Base-by-base conservation (phyloP, 92 coral and sea anemone genomes). In the Parazoanthus atlanticus region DNA sequence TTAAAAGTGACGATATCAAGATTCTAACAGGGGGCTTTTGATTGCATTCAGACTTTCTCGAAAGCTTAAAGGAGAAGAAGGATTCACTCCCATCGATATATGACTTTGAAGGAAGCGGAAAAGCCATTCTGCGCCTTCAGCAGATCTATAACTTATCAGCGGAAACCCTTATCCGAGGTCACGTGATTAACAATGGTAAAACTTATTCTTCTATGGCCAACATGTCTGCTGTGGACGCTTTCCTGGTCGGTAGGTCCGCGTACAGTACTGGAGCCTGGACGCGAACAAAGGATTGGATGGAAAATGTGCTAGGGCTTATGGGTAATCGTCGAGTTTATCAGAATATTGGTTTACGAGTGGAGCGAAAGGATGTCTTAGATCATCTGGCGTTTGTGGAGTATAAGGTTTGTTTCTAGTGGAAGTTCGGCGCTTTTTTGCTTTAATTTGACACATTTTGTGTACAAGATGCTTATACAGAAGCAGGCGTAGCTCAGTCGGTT, bases 181-280 rank as follows among this genome's bases (percentile, higher is more conserved):
- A 70, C 31, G 78, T 84, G 66, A 29, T 84, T 29, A 13, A 19
- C 43, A 17, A 43, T 49, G 87, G 38, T 41, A 28, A 71, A 28
- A 30, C 17, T 34, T 47, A 70, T 46, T 84, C 78, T 9, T 65
- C 87, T 12, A 15, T 30, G 41, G 33, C 74, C 31, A 84, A 43
- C 8, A 71, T 84, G 78, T 84, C 87, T 84, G 87, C 67, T n/a
- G 65, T 43, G 30, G 87, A 84, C 41, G 87, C 87, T 10, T 84
- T 41, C 43, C 21, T 17, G 30, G 64, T 84, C 3, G 87, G 87
- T 11, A 84, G 65, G 43, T 41, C 52, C 17, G 87, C 87, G 28
- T 84, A 69, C 66, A 9, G 36, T 30, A 12, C 41, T 3, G 78
- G 78, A 23, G 56, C 74, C n/a, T 84, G 87, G 87, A 84, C 38